Conservation (phyloP, 2,113 vertebrate species). For the Hystrix cristata region DNA sequence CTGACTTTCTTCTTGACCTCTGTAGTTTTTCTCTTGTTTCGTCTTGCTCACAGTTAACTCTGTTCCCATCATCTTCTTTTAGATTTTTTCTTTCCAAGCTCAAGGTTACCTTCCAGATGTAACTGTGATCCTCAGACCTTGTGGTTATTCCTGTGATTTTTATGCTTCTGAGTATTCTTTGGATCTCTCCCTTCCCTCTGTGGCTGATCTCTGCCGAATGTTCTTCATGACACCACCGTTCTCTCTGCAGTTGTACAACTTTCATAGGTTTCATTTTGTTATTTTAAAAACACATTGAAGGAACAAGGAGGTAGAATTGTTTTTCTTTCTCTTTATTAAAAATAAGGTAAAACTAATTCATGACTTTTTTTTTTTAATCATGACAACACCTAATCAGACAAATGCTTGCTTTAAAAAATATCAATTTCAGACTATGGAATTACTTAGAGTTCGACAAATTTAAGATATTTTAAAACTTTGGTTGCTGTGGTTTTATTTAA, state of each 20-base stretch:
- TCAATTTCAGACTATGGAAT: not conserved
- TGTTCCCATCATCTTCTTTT: not conserved
- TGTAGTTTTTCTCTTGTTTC: not conserved
- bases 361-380: not conserved
- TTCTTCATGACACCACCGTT: not conserved
- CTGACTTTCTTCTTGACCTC: not conserved
- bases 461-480: constrained; percentile 22
- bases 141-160: not conserved
- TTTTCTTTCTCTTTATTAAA: not conserved
- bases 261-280: not conserved
- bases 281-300: not conserved
- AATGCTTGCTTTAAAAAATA: constrained; percentile 23
- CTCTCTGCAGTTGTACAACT: not conserved
- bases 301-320: not conserved
- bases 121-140: not conserved
- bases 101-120: not conserved
- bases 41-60: not conserved
- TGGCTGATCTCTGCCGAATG: not conserved
- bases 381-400: not conserved
- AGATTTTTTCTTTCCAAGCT: not conserved
- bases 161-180: not conserved
- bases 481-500: constrained; percentile 8
- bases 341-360: not conserved
- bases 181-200: not conserved
- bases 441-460: constrained; percentile 38